A percentile compares a stretch with the other conserved stretches of the same genome.
Evolutionary conservation across 2,113 vertebrate species (phyloP).

Genomic region (Triplophysa dalaica): DNA sequence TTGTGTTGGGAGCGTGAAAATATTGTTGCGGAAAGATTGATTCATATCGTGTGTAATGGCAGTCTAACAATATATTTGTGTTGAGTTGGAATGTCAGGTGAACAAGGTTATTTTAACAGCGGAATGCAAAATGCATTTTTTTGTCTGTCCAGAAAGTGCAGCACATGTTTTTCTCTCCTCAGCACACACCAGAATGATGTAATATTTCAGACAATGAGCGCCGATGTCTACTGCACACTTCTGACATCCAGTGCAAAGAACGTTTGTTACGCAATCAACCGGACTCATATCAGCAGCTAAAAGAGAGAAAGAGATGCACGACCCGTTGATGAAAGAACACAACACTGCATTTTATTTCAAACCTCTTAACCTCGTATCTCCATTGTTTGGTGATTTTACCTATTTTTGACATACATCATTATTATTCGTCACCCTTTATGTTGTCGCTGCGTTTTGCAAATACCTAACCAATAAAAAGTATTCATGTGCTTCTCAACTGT

Average conservation of each 20-base stretch:
- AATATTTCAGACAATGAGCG: background rate
- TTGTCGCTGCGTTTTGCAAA: too few species aligned
- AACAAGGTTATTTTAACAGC: background rate
- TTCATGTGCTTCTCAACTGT: too few species aligned
- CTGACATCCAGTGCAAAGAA: background rate
- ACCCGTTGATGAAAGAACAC: background rate
- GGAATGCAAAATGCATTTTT: constrained; percentile 1
- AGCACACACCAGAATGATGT: constrained; percentile 10
- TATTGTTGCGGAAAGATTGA: background rate
- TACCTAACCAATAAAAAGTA: too few species aligned
- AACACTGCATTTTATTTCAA: too few species aligned
- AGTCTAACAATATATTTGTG: constrained; percentile 16
- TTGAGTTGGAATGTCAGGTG: background rate
- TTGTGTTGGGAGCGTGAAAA: background rate
- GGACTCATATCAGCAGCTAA: background rate
- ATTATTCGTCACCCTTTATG: too few species aligned
- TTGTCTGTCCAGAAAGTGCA: background rate
- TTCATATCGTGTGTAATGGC: constrained; percentile 1
- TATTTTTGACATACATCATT: too few species aligned
- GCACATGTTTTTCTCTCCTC: background rate
- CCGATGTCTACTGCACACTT: background rate
- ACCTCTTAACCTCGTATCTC: too few species aligned
- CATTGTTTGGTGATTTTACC: too few species aligned
- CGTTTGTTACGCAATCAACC: background rate
- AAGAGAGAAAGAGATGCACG: background rate